Base-by-base conservation (phyloP, 2,797 vertebrate species). In the Alfaro cultratus region DNA sequence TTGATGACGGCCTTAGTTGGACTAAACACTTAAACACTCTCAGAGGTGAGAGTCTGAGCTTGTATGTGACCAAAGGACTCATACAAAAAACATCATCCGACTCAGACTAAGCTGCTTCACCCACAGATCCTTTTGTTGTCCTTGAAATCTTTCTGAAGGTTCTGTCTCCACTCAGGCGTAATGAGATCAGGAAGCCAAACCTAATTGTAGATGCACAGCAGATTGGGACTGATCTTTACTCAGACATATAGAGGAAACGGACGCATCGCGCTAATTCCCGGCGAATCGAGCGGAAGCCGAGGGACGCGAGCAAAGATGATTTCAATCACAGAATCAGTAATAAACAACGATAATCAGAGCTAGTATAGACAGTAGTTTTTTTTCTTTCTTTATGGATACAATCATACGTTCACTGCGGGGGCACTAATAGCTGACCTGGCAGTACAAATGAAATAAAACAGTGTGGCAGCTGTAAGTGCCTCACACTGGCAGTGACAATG, bases 381-480 rank as follows among this genome's bases (percentile, higher is more conserved):
- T 0, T n/a, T 55, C 41, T 55, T n/a, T 31, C 6, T 29, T 68
- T 68, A 57, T 46, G 60, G 49, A 73, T 73, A 67, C 49, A 64
- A 41, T 80, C 18, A 9, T 57, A 41, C 53, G 1, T 23, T 73
- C 72, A 64, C 36, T 47, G 78, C 55, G n/a, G 29, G 76, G 29
- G 39, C 36, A 62, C 67, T 70, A 74, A 86, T 74, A 47, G 60
- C 47, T 73, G 73, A 79, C 76, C 55, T 11, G 11, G 41, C 18
- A 77, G 45, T 74, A 79, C 47, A 73, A 81, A 82, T 76, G 13
- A 51, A 79, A 67, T 78, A 67, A 82, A 82, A 78, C 57, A 34
- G 34, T 73, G 83, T 77, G 57, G 74, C 77, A 80, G 81, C 85
- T 80, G 26, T 55, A 76, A 55, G 73, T 57, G 85, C 39, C 77